These are phyloP conservation scores for Tautogolabrus adspersus DNA, from an alignment of 2,113 vertebrate species.

Conservation along the genomic window DNA sequence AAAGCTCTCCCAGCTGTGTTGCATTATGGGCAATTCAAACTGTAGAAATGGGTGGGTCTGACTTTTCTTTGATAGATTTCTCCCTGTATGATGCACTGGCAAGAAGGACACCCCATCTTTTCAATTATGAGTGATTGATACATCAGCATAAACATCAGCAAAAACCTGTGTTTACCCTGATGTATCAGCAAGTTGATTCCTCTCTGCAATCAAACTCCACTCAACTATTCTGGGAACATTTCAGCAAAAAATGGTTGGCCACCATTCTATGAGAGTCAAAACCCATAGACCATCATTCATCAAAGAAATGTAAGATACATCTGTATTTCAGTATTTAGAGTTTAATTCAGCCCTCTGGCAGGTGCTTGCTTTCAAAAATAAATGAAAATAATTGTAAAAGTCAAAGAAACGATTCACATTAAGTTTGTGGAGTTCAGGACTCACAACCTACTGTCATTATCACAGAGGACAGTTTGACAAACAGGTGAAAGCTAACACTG, in stretches of 20 bases:
- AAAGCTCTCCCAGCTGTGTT: constrained; percentile 29
- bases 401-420: not conserved
- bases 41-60: constrained; percentile 10
- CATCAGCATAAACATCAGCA: constrained; percentile 28
- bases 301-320: not conserved
- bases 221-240: constrained; percentile 3
- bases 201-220: not conserved
- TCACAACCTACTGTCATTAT: constrained; percentile 5
- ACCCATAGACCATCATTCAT: constrained; percentile 10
- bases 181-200: constrained; percentile 1
- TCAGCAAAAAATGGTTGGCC: constrained; percentile 16
- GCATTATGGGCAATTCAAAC: constrained; percentile 15
- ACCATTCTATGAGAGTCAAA: not conserved
- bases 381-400: not conserved
- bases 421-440: constrained; percentile 15
- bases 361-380: constrained; percentile 1
- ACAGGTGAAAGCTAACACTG: constrained; percentile 39
- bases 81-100: constrained; percentile 11
- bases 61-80: constrained; percentile 24
- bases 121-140: not conserved
- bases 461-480: constrained; percentile 3
- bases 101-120: constrained; percentile 12
- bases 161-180: constrained; percentile 22
- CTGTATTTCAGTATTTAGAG: not conserved
- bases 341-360: not conserved